These are phyloP conservation scores for Orchesella flavescens DNA, from an alignment of 2,888 invertebrate genomes.

Conservation along the genomic window DNA sequence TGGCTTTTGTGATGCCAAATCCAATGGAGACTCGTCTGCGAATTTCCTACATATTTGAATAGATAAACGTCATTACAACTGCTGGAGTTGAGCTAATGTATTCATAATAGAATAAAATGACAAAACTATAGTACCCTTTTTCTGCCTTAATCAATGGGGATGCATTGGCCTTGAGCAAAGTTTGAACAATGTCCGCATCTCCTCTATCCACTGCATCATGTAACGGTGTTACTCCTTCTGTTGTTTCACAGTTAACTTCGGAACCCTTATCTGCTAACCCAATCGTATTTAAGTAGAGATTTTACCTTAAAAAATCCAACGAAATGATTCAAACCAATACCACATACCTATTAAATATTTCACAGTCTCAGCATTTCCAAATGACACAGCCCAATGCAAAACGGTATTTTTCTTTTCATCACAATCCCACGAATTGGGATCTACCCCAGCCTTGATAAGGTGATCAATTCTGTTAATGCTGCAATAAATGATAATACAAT, in stretches of 20 bases:
- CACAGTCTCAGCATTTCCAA: constrained; percentile 78
- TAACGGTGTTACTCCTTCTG: constrained; percentile 78
- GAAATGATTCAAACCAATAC: neutral
- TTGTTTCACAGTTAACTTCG: constrained; percentile 78
- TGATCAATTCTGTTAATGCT: constrained; percentile 78
- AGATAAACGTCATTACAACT: constrained; percentile 13
- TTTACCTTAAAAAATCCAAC: too few species aligned
- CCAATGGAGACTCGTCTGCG: constrained; percentile 74
- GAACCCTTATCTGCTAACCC: constrained; percentile 77
- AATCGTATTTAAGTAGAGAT: constrained; percentile 24
- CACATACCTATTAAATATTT: constrained; percentile 77
- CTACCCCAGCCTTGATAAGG: constrained; percentile 78
- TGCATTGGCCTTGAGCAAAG: constrained; percentile 78
- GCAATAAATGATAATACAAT: constrained; percentile 67
- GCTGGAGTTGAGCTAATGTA: too few species aligned
- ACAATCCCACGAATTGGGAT: constrained; percentile 79
- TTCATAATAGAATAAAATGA: neutral
- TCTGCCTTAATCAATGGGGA: constrained; percentile 76
- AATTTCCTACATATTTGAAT: constrained; percentile 74
- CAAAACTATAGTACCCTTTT: constrained; percentile 76
- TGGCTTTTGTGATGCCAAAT: constrained; percentile 74
- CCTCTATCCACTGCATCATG: constrained; percentile 79
- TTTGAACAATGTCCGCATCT: constrained; percentile 77
- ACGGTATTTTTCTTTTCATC: constrained; percentile 79
- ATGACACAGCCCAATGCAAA: constrained; percentile 81